Evolutionary conservation across 2,113 vertebrate species (phyloP).

Genomic region (Odocoileus virginianus): DNA sequence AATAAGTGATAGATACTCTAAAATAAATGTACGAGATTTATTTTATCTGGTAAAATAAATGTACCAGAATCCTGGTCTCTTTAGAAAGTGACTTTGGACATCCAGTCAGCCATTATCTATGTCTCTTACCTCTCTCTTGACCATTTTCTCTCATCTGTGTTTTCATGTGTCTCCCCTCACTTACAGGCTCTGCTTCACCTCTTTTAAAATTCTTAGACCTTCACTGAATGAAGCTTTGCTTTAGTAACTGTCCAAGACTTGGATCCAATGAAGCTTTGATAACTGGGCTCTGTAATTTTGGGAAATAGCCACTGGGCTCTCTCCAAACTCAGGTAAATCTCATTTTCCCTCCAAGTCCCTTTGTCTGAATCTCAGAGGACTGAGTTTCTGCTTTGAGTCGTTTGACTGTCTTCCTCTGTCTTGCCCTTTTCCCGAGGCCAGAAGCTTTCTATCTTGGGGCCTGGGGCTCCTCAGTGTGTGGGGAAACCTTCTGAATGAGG

Average conservation of each 20-base stretch:
- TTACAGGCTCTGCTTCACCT: neutral
- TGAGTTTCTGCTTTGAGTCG: slow-evolving; percentile 2
- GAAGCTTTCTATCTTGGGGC: neutral
- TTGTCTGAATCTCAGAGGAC: neutral
- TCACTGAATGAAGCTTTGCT: neutral
- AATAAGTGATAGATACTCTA: neutral
- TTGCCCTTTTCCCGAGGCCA: neutral
- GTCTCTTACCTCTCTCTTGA: neutral
- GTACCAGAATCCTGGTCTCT: neutral
- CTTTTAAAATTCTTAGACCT: neutral
- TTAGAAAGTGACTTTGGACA: neutral
- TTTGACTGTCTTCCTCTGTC: neutral
- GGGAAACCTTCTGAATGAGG: neutral
- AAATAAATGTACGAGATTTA: neutral
- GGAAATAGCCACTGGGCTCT: neutral
- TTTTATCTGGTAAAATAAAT: neutral
- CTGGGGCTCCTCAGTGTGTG: neutral
- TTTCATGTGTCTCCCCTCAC: neutral
- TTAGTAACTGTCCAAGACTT: neutral
- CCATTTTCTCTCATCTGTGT: neutral
- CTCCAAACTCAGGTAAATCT: neutral
- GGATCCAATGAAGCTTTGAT: neutral
- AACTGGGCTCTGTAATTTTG: neutral
- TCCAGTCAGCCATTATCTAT: neutral
- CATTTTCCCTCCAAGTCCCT: neutral